A percentile compares a stretch with the other conserved stretches of the same genome.
phyloP scores from a whole-genome alignment of 2,113 vertebrate genomes.

The Poeciliopsis turrubarensis region DNA sequence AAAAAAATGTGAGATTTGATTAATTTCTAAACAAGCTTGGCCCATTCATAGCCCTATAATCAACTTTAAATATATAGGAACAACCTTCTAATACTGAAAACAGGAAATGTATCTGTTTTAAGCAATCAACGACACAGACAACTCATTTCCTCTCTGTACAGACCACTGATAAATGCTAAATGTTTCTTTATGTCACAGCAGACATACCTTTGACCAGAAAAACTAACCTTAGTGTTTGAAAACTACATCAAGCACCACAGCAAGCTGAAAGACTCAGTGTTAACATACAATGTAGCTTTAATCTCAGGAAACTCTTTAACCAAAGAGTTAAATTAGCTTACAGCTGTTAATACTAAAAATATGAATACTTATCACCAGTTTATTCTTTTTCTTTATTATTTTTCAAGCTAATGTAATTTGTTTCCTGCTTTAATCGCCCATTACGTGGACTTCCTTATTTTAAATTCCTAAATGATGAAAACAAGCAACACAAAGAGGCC shows the following conservation, averaged over 20 bases:
- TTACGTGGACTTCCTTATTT: no score
- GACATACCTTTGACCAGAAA: background rate
- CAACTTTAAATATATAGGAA: background rate
- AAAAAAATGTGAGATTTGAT: constrained; percentile 1
- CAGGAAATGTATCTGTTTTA: constrained; percentile 71
- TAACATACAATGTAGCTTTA: background rate
- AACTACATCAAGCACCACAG: background rate
- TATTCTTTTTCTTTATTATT: background rate
- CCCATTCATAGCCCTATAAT: constrained; percentile 3
- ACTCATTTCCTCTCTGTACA: constrained; percentile 62
- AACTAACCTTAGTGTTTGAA: background rate
- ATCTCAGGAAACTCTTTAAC: background rate
- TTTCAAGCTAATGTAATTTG: background rate
- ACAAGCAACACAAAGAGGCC: background rate
- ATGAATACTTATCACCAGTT: background rate
- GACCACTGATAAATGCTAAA: constrained; percentile 26
- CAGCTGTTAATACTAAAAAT: background rate
- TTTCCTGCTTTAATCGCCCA: no score
- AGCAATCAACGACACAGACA: constrained; percentile 58
- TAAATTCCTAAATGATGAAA: background rate
- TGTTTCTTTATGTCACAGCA: background rate
- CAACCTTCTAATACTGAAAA: constrained; percentile 49
- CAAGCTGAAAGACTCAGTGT: background rate
- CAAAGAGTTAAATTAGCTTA: background rate
- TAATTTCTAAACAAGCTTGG: background rate